Evolutionary conservation across 2,113 vertebrate species (phyloP).

Genomic region (Osmerus eperlanus): DNA sequence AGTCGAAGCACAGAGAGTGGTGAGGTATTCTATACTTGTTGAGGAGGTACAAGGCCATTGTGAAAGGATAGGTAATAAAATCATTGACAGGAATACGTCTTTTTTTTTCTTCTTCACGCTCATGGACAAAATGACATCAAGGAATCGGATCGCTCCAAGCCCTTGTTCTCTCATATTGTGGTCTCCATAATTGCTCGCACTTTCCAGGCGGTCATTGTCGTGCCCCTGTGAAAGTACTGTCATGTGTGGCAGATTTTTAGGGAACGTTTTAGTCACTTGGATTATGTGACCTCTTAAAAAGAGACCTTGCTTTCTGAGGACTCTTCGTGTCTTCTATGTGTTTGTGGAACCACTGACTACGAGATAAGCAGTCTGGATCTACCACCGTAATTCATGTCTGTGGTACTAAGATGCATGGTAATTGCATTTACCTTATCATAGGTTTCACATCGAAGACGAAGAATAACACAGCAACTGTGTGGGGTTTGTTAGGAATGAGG

Average conservation of each 20-base stretch:
- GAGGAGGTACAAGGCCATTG: not conserved
- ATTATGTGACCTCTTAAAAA: not conserved
- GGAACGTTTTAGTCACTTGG: conserved; percentile 7
- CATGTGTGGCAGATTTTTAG: not conserved
- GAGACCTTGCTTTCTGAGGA: too few species aligned
- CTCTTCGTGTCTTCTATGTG: too few species aligned
- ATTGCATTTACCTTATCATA: too few species aligned
- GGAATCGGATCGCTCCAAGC: conserved; percentile 12
- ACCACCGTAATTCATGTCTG: too few species aligned
- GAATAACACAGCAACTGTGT: not conserved
- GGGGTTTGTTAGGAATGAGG: not conserved
- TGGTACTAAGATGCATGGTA: too few species aligned
- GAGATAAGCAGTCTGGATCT: too few species aligned
- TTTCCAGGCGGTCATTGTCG: conserved; percentile 12
- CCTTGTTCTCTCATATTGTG: conserved; percentile 13
- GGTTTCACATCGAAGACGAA: not conserved
- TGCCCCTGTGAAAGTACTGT: not conserved
- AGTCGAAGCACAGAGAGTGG: conserved; percentile 18
- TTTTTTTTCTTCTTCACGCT: not conserved
- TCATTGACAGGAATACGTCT: not conserved
- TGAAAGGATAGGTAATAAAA: not conserved
- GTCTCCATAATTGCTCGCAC: conserved; percentile 13
- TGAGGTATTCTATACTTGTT: conserved; percentile 10
- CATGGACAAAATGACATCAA: not conserved
- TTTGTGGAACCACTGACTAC: too few species aligned